A percentile compares a stretch with the other conserved stretches of the same genome.
These are phyloP conservation scores for Montipora capricornis DNA, from an alignment of 64 coral and sea anemone genomes.

Conservation along the genomic window DNA sequence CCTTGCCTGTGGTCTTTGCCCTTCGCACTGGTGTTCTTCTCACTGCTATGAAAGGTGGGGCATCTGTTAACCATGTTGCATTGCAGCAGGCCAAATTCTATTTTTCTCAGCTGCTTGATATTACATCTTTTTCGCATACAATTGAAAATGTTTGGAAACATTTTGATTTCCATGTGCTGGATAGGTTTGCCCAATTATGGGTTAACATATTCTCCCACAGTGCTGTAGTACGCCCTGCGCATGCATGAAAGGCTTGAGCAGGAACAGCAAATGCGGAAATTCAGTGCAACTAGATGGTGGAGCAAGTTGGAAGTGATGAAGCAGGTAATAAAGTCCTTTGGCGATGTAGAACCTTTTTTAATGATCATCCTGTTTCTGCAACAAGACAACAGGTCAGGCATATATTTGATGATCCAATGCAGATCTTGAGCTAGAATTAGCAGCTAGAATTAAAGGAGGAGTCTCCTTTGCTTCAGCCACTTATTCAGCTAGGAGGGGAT, in stretches of 20 bases:
- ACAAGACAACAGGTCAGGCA: conserved; percentile 31
- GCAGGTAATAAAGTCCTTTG: not conserved
- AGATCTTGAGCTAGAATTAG: conserved; percentile 54
- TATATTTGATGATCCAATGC: not conserved
- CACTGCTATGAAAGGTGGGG: conserved; percentile 32
- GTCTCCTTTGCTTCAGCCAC: conserved; percentile 39
- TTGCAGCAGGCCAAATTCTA: conserved; percentile 17
- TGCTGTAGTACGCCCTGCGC: not conserved
- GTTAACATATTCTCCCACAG: conserved; percentile 63
- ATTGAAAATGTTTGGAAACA: conserved; percentile 57
- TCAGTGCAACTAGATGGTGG: not conserved
- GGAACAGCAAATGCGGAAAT: conserved; percentile 38
- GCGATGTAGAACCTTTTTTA: conserved; percentile 58
- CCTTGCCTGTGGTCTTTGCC: not conserved
- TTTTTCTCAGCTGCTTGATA: conserved; percentile 47
- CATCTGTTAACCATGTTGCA: conserved; percentile 19
- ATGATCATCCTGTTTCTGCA: conserved; percentile 56
- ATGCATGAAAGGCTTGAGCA: conserved; percentile 26
- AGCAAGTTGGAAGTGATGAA: too few relatives aligned
- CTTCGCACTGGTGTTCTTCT: not conserved
- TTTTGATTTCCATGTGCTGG: conserved; percentile 58
- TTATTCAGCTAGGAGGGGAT: not conserved
- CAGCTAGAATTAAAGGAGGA: conserved; percentile 48
- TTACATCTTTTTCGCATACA: conserved; percentile 62
- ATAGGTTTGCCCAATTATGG: conserved; percentile 48